A percentile compares a stretch with the other conserved stretches of the same genome.
These are phyloP conservation scores for Neostethus bicornis DNA, from an alignment of 2,797 vertebrate species.

Conservation along the genomic window DNA sequence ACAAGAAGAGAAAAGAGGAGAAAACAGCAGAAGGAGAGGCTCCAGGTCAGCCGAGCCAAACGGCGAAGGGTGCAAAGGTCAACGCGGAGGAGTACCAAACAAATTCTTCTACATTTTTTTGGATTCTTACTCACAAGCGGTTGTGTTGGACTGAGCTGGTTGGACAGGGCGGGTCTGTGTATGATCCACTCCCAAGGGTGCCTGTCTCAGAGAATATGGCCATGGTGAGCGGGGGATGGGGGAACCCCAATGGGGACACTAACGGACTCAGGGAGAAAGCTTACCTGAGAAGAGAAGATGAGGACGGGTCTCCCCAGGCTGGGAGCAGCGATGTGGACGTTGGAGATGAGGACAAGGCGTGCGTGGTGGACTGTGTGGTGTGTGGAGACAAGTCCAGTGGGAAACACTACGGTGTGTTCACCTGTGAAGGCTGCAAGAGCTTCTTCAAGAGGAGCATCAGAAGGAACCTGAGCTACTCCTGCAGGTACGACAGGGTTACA, in stretches of 20 bases:
- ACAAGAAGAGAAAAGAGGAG: slow-evolving; percentile 52
- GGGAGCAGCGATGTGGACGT: slow-evolving; percentile 89
- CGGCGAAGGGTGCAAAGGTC: slow-evolving; percentile 66
- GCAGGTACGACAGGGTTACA: no score
- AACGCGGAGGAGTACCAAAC: slow-evolving; percentile 29
- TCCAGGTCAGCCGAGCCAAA: slow-evolving; percentile 60
- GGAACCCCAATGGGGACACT: slow-evolving; percentile 88
- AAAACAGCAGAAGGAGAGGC: slow-evolving; percentile 54
- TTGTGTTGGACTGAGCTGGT: no score
- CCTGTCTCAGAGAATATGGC: slow-evolving; percentile 84
- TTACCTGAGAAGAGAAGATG: slow-evolving; percentile 86
- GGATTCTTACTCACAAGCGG: no score
- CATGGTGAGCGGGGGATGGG: slow-evolving; percentile 96
- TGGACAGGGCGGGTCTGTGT: slow-evolving; percentile 55
- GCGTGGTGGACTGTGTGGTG: slow-evolving; percentile 93
- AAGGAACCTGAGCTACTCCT: slow-evolving; percentile 94
- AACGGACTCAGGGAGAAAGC: slow-evolving; percentile 87
- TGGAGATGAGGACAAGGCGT: slow-evolving; percentile 88
- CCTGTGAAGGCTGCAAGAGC: slow-evolving; percentile 97
- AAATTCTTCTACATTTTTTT: slow-evolving; percentile 19
- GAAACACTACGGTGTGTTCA: slow-evolving; percentile 96
- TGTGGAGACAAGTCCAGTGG: slow-evolving; percentile 96
- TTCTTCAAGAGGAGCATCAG: slow-evolving; percentile 97
- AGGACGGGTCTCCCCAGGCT: slow-evolving; percentile 87
- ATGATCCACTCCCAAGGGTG: slow-evolving; percentile 56